Base-by-base conservation (phyloP, 2,113 vertebrate species). In the Pterocles gutturalis region DNA sequence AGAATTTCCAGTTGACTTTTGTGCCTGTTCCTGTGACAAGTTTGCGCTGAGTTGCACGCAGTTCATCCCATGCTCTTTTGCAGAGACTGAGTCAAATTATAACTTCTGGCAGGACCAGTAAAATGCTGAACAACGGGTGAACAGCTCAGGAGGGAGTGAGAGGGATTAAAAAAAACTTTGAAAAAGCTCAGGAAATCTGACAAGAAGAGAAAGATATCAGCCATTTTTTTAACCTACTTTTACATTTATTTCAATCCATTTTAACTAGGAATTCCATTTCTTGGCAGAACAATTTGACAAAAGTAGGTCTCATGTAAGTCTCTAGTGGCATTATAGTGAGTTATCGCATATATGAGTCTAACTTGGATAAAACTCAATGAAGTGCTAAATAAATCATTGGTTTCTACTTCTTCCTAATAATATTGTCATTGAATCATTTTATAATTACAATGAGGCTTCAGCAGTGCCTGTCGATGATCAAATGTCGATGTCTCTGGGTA, bases 331-430 rank as follows among this genome's bases (percentile, higher is more conserved):
- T 67, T 94, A 55, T 2, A 83, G 58, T 48, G 79, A 92, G 60
- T 96, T 96, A 96, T 73, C 88, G 67, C 92, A 90, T 60, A 86
- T 94, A 64, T 90, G 71, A 96, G 78, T 90, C 82, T 64, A 80
- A 92, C 79, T 86, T 91, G 86, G 90, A 86, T 90, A 90, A 92
- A 93, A 87, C 43, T 90, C 88, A 93, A 60, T 83, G 85, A 96
- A 83, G 64, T 83, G 76, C 11, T 93, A 94, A 96, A 93, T 90
- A 92, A 93, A 95, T 94, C 76, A 87, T 75, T 60, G 80, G 13
- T 86, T 95, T 95, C 76, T 95, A 58, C 65, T 93, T 95, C 80
- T 87, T 92, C 76, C 64, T 78, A 75, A 76, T 89, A 83, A 85
- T 79, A 81, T 83, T 88, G 76, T 55, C 54, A 51, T 86, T 49